phyloP scores from a whole-genome alignment of 2,797 vertebrate genomes.

The Ctenopoma multispine region DNA sequence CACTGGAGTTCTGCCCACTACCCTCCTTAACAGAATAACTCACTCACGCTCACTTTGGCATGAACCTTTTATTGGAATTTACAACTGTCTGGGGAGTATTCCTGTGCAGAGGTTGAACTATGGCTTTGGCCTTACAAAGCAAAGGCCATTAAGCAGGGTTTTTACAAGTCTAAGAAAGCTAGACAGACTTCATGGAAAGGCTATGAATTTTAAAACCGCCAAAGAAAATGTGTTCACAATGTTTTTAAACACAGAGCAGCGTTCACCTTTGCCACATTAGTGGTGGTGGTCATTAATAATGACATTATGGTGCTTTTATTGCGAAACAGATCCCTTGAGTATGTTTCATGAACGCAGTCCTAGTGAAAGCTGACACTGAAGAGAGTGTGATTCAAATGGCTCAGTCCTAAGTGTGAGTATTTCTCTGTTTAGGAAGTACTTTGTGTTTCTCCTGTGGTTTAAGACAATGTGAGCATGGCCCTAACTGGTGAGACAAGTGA shows the following conservation, averaged over 20 bases:
- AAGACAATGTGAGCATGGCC: constrained; percentile 14
- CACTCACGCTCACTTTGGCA: constrained; percentile 80
- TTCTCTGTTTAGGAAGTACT: constrained; percentile 25
- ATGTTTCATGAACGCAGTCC: constrained; percentile 3
- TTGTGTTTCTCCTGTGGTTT: constrained; percentile 28
- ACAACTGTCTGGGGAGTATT: constrained; percentile 78
- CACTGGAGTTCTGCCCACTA: constrained; percentile 72
- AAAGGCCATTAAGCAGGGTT: constrained; percentile 71
- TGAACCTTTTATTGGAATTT: constrained; percentile 83
- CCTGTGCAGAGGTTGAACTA: constrained; percentile 69
- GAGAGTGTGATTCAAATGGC: constrained; percentile 20
- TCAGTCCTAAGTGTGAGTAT: neutral
- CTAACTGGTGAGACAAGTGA: constrained; percentile 57
- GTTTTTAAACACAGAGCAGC: constrained; percentile 61
- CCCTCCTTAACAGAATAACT: constrained; percentile 80
- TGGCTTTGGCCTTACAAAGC: constrained; percentile 72
- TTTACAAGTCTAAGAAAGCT: constrained; percentile 65
- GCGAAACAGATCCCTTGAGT: constrained; percentile 40
- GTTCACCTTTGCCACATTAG: constrained; percentile 42
- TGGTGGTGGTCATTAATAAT: constrained; percentile 44
- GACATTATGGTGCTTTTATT: constrained; percentile 50
- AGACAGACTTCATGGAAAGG: constrained; percentile 58
- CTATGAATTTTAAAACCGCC: constrained; percentile 63
- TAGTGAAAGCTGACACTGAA: constrained; percentile 17
- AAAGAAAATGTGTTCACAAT: constrained; percentile 51